Conservation (phyloP, 1,140 invertebrate species). For the Drosophila kohkoa region DNA sequence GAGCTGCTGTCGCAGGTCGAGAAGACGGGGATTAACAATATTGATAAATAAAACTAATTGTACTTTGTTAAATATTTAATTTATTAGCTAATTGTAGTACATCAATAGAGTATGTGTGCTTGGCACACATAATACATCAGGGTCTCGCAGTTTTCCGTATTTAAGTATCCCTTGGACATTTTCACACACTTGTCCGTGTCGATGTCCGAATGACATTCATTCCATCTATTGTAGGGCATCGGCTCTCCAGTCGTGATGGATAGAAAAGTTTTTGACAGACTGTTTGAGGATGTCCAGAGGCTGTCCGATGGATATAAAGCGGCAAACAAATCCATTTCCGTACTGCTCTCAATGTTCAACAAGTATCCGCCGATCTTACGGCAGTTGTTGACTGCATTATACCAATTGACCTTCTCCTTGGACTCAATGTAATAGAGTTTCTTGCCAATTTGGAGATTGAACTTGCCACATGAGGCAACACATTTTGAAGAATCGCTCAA, state of each 20-base stretch:
- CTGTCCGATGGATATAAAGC: neutral
- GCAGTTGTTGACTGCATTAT: conserved; percentile 22
- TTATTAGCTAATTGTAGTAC: neutral
- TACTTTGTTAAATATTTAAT: conserved; percentile 14
- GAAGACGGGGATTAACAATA: conserved; percentile 86
- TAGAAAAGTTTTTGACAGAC: neutral
- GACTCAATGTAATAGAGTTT: conserved; percentile 27
- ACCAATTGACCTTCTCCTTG: conserved; percentile 23
- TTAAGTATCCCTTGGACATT: neutral
- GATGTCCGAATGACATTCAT: neutral
- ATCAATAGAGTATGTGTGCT: conserved; percentile 10
- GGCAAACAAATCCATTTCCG: conserved; percentile 15
- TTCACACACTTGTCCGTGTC: neutral
- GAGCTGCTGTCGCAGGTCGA: conserved; percentile 94
- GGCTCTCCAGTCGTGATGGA: conserved; percentile 25
- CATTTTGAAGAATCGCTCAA: conserved; percentile 7
- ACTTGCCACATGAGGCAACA: conserved; percentile 5
- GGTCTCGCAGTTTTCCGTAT: neutral
- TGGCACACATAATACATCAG: conserved; percentile 24
- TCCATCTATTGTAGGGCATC: conserved; percentile 30
- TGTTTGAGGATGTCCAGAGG: conserved; percentile 25
- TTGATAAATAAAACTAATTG: conserved; percentile 76
- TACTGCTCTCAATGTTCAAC: conserved; percentile 25
- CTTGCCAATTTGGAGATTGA: conserved; percentile 19
- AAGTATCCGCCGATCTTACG: conserved; percentile 26